Evolutionary conservation across 2,888 invertebrate genomes (phyloP).

Genomic region (Piscicola geometra): DNA sequence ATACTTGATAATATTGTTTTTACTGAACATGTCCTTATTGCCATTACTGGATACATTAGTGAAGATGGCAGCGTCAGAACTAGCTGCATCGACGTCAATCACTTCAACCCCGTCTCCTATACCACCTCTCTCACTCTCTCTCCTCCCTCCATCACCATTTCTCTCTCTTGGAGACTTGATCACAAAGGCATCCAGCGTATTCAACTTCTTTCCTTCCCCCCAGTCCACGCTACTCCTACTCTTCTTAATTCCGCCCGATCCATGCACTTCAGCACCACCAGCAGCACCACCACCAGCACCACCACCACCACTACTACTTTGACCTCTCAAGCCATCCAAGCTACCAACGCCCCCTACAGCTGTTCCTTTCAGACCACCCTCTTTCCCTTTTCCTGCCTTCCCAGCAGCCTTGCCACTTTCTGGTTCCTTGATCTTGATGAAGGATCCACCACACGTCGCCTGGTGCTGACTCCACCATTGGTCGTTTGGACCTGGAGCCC

Average conservation of each 20-base stretch:
- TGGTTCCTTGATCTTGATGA: conserved; percentile 77
- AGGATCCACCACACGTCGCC: conserved; percentile 74
- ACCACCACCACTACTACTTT: neutral
- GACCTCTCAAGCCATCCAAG: no score
- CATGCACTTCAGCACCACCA: neutral
- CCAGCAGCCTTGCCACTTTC: conserved; percentile 56
- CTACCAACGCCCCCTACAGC: neutral
- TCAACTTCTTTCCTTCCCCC: neutral
- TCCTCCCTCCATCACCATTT: no score
- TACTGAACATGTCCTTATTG: no score
- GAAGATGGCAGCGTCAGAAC: neutral
- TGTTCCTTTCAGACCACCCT: no score
- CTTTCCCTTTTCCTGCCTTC: conserved; percentile 2
- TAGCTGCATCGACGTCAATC: neutral
- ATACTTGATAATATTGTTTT: no score
- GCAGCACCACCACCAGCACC: neutral
- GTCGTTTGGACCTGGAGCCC: conserved; percentile 75
- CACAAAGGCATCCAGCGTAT: neutral
- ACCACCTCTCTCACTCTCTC: neutral
- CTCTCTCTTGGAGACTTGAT: no score
- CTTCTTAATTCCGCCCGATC: neutral
- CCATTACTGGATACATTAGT: neutral
- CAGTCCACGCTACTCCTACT: no score
- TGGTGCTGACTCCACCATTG: conserved; percentile 80
- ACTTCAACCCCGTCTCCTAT: neutral